phyloP scores from a whole-genome alignment of 2,797 vertebrate genomes.

The Halcyon badia region DNA sequence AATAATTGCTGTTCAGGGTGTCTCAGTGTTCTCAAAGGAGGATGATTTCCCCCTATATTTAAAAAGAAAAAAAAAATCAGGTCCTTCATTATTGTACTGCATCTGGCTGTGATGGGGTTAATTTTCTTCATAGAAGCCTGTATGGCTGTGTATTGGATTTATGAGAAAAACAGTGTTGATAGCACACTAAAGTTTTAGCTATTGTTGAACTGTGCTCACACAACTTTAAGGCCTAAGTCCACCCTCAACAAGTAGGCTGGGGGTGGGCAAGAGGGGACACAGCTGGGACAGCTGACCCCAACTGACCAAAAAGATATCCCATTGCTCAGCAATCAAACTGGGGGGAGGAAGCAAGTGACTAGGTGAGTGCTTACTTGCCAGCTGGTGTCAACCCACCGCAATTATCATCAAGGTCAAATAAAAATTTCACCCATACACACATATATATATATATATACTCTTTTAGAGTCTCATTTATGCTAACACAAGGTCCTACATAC shows the following conservation, averaged over 20 bases:
- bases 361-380: background rate
- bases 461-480: background rate
- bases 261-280: background rate
- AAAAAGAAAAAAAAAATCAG: rapidly evolving
- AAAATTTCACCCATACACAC: background rate
- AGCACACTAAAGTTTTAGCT: background rate
- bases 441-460: background rate
- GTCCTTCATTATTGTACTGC: background rate
- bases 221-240: rapidly evolving
- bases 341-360: rapidly evolving
- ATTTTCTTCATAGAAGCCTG: background rate
- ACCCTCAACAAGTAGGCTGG: rapidly evolving
- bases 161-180: background rate
- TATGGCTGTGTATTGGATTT: background rate
- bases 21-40: background rate
- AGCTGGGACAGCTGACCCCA: background rate
- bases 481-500: background rate
- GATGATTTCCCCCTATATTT: background rate
- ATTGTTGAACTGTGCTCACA: background rate
- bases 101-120: background rate
- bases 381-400: rapidly evolving
- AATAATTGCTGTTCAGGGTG: rapidly evolving
- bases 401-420: background rate
- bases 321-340: background rate
- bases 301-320: background rate